Evolutionary conservation across 2,113 vertebrate species (phyloP), one percentile per base, ranked within the genome.

Genomic region (Neotoma lepida): DNA sequence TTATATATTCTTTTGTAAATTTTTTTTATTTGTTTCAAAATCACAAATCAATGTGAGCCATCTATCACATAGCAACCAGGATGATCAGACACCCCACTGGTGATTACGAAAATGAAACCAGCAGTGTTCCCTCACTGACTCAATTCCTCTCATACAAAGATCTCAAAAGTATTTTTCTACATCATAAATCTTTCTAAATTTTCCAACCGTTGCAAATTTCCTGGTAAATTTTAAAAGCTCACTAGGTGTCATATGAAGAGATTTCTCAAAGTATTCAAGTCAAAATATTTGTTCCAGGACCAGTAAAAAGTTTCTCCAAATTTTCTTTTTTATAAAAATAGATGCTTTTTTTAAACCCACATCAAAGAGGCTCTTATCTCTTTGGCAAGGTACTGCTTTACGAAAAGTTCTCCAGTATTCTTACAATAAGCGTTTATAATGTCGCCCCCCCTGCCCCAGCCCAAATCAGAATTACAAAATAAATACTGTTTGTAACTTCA

Each of bases 221-320:
- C 99, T 99, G 99, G 98, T 98, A 99, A 99, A 99, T 99, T 99
- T 99, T 98, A 99, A 99, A 99, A 99, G 99, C 99, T 99, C 99
- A 99, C 99, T 99, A 99, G 99, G 98, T 99, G 99, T 99, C 99
- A 98, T 99, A 99, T 98, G 99, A 99, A 99, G 99, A 99, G 99
- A 99, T 99, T 99, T 99, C 98, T 99, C 99, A 99, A 99, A 99
- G 99, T 99, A 99, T 99, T 99, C 99, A 99, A 99, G 99, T 99
- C 99, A 99, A 99, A 99, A 99, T 99, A 99, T 99, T 99, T 99
- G 99, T 99, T 99, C 99, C 99, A 99, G 99, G 99, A 99, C 99
- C 99, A 99, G 99, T 99, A 99, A 99, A 99, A 99, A 99, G 99
- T 99, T 99, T 99, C 98, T 99, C 99, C 99, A 99, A 99, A 99